Evolutionary conservation across 23 tunicate species (phyloP).

Genomic region (Corella eumyota): DNA sequence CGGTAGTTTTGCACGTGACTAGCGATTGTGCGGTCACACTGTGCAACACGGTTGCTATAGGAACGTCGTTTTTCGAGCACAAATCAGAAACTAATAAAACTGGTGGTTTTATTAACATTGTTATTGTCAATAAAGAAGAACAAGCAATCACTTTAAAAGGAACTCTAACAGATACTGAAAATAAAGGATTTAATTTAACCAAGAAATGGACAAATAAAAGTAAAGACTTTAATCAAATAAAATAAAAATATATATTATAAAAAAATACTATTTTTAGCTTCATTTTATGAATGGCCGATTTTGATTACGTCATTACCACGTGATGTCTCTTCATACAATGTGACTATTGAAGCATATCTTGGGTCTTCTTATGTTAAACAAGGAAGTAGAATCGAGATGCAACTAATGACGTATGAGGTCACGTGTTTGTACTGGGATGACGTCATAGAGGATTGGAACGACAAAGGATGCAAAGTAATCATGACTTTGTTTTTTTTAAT

Average conservation of each 20-base stretch:
- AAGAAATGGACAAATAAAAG: background rate
- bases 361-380: background rate
- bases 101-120: background rate
- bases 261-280: no score
- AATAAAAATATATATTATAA: background rate
- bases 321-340: background rate
- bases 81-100: no score
- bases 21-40: constrained; percentile 28
- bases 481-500: background rate
- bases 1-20: background rate
- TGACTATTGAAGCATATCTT: constrained; percentile 3
- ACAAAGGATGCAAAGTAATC: constrained; percentile 1
- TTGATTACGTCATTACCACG: background rate
- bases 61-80: background rate
- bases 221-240: background rate
- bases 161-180: background rate
- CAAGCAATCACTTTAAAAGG: background rate
- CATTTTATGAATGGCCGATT: background rate
- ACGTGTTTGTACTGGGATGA: constrained; percentile 6
- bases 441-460: constrained; percentile 1
- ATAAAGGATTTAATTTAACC: background rate
- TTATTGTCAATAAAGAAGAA: background rate
- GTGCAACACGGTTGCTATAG: constrained; percentile 7
- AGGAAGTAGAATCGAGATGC: background rate
- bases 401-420: background rate